Base-by-base conservation (phyloP, 2,888 invertebrate species). In the Drosophila tripunctata region DNA sequence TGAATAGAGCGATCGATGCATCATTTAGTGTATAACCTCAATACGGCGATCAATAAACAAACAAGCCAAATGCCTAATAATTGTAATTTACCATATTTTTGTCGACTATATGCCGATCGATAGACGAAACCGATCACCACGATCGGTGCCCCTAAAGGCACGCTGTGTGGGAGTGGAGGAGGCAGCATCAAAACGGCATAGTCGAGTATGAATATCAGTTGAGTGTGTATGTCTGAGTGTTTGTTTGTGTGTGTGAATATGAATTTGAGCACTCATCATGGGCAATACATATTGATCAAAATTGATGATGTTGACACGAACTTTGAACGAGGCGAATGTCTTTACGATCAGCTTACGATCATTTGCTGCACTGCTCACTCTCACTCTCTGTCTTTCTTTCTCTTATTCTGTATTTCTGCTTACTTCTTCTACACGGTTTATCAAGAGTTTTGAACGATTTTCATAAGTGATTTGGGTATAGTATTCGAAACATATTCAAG, bases 301-400 rank as follows among this genome's bases (percentile, higher is more conserved):
- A 87, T 85, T 84, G 87, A 84, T 84, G 88, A 84, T 82, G 86
- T 84, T 87, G 87, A 84, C 84, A 84, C 84, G 84, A 84, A 86
- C 84, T 84, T 75, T 87, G 86, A 82, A 85, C 87, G 82, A 80
- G 67, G 67, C 75, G 45, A 67, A 71, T 76, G 63, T 75, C 72
- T 75, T 67, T 63, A 62, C 66, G 75, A 66, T 66, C 75, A 45
- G 54, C 55, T 45, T 51, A 65, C 68, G 36, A 48, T 54, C 54
- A 45, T 67, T 56, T 51, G 45, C 60, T 15, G 19, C 58, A 44
- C 38, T 57, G 36, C 7, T 21, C 19, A 33, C 17, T 38, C 14
- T 14, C 27, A 14, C 40, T 31, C 33, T 14, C 14, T 47, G 27
- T 24, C 31, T 15, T 19, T 15, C 8, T 35, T 31, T 14, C 14